Base-by-base conservation (phyloP, 2,797 vertebrate genomes). In the Hozukius guyotensis region DNA sequence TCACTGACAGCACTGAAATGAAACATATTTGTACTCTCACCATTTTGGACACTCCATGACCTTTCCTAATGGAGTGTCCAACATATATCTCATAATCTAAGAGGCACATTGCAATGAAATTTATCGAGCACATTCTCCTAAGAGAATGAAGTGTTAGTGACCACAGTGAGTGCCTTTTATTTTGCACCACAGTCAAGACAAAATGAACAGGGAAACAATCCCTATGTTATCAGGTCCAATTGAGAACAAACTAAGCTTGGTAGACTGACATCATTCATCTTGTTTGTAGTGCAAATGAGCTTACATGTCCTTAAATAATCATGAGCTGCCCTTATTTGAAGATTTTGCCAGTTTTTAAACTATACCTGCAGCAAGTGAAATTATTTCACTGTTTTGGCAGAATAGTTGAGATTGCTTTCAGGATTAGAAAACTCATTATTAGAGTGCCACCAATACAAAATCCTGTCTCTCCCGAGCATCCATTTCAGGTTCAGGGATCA, bases 401-500 rank as follows among this genome's bases (percentile, higher is more conserved):
- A 57, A 22, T 5, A 59, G 24, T 16, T 46, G 52, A 5, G 12
- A 16, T 75, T 24, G n/a, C n/a, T 57, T 46, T 22, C 27, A 69
- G 27, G 49, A 56, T n/a, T 66, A 62, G 25, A 14, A 70, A 16
- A n/a, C 29, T 60, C 34, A 64, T 38, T 59, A 38, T 59, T 22
- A 32, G 5, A n/a, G 59, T 9, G 59, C 18, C 52, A 53, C 57
- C 59, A n/a, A 70, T 36, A 36, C 29, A 75, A 53, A 80, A 81
- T 65, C 29, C 34, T 77, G 42, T 75, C 65, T 77, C 72, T 67
- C 8, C 53, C 8, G 1, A 32, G 20, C n/a, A 38, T 66, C 56
- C 36, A 27, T 84, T 82, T 77, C 36, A 57, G 87, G 88, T 86
- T 89, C 85, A 92, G 61, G 86, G 93, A 88, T 93, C 92, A 90